These are phyloP conservation scores for Scyliorhinus canicula DNA, from an alignment of 2,797 vertebrate species.

Conservation along the genomic window DNA sequence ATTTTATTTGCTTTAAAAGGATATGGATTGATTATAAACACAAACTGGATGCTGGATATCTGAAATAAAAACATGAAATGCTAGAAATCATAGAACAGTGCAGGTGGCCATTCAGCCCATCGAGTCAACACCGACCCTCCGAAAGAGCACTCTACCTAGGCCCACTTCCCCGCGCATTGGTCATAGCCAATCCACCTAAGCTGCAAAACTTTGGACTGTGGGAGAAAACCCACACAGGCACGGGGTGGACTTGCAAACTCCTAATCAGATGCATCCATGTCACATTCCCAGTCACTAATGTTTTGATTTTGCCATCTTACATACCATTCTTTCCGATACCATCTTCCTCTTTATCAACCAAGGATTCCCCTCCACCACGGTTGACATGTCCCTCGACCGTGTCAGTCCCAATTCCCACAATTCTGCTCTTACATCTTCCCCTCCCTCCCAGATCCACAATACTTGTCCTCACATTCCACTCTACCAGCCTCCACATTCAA, in stretches of 20 bases:
- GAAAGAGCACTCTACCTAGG: too few species aligned
- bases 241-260: too few species aligned
- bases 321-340: background rate
- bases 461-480: background rate
- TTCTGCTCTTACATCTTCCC: background rate
- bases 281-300: background rate
- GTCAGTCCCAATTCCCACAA: background rate
- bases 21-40: background rate
- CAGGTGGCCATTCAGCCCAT: too few species aligned
- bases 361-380: background rate
- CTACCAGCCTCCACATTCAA: background rate
- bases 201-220: too few species aligned
- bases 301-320: background rate
- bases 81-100: too few species aligned
- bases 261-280: background rate
- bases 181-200: too few species aligned
- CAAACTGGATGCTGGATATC: background rate
- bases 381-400: background rate
- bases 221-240: too few species aligned
- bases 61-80: background rate
- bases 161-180: too few species aligned
- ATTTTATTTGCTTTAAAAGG: constrained; percentile 29
- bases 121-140: too few species aligned
- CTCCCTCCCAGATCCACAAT: background rate
- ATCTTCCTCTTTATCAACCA: background rate